Conservation (phyloP, 2,113 vertebrate genomes). For the Chinchilla lanigera region DNA sequence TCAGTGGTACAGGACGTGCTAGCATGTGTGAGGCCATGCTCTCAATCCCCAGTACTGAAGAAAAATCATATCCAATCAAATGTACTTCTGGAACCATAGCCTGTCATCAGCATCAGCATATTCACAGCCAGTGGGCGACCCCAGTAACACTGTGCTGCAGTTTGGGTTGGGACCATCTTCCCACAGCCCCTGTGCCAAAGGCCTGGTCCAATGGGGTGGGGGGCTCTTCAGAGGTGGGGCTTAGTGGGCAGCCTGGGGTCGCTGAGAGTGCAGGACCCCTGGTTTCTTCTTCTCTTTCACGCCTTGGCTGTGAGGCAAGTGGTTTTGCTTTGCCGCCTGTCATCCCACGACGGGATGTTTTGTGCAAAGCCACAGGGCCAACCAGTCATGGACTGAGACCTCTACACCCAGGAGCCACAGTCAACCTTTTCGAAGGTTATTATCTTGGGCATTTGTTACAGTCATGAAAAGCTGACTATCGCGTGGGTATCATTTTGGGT, state of each 20-base stretch:
- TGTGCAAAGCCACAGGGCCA: background rate
- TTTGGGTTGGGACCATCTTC: background rate
- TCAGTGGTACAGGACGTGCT: background rate
- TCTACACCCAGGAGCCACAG: background rate
- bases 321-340: background rate
- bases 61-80: background rate
- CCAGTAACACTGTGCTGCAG: accelerated
- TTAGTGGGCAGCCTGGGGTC: background rate
- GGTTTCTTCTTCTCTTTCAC: background rate
- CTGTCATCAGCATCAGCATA: background rate
- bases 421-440: background rate
- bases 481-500: background rate
- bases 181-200: background rate
- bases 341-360: background rate
- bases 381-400: background rate
- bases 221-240: background rate
- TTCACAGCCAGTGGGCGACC: too few relatives aligned
- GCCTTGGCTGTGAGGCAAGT: background rate
- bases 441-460: background rate
- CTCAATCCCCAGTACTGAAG: background rate
- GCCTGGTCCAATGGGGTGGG: background rate
- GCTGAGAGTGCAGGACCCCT: background rate
- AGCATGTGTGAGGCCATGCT: background rate
- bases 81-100: background rate
- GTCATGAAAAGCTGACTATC: background rate